A percentile compares a stretch with the other conserved stretches of the same genome.
Conservation (phyloP, 2,797 vertebrate genomes). For the Nyctibius grandis region DNA sequence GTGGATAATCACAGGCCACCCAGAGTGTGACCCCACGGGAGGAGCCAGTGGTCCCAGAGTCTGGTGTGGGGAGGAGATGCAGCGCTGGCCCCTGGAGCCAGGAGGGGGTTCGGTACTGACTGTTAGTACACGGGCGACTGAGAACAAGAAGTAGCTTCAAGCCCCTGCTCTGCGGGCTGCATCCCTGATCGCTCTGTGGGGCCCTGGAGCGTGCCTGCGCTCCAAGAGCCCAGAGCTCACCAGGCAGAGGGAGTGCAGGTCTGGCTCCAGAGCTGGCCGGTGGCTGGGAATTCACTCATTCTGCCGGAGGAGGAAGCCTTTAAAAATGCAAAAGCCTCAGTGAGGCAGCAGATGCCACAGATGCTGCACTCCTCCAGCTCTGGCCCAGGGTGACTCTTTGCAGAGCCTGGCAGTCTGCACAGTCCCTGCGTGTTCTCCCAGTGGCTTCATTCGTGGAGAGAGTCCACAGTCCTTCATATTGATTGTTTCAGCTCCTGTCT, state of each 20-base stretch:
- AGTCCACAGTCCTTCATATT: neutral
- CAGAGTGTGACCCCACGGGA: neutral
- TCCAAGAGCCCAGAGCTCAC: no score
- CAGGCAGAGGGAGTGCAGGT: neutral
- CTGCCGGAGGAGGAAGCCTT: neutral
- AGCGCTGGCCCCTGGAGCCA: neutral
- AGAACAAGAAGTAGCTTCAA: neutral
- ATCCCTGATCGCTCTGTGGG: fast-evolving
- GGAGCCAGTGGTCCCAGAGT: neutral
- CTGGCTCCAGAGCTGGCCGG: neutral
- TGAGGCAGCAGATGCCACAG: neutral
- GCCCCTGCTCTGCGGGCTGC: neutral
- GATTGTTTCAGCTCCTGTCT: neutral
- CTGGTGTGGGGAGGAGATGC: neutral
- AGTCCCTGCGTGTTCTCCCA: neutral
- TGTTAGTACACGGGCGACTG: neutral
- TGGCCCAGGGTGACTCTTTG: neutral
- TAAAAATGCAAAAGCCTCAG: neutral
- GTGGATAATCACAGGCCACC: neutral
- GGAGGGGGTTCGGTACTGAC: neutral
- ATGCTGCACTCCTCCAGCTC: neutral
- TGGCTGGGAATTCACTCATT: neutral
- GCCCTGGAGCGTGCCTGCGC: no score
- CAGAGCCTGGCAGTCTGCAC: neutral
- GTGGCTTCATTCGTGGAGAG: neutral